Evolutionary conservation across 2,797 vertebrate genomes (phyloP).

Genomic region (Hylomyscus alleni): DNA sequence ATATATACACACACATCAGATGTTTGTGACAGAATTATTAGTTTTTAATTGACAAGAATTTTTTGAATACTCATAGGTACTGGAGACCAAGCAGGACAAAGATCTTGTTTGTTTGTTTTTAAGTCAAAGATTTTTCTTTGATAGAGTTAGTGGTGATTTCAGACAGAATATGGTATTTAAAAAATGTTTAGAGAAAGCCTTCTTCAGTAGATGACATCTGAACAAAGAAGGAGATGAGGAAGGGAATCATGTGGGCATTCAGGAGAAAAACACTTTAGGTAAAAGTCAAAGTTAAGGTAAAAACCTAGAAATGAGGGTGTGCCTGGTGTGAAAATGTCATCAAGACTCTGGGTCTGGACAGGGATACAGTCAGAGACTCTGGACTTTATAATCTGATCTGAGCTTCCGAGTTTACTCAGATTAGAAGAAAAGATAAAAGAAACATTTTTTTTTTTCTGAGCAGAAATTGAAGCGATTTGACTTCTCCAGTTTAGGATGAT

Average conservation of each 20-base stretch:
- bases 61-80: not conserved
- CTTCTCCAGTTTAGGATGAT: not conserved
- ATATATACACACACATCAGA: not conserved
- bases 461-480: not conserved
- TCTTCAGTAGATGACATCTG: not conserved
- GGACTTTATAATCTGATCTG: not conserved
- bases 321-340: not conserved
- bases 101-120: not conserved
- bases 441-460: not conserved
- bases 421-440: not conserved
- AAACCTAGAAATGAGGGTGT: not conserved
- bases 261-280: not conserved
- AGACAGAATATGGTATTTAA: not conserved
- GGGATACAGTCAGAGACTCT: not conserved
- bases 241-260: not conserved
- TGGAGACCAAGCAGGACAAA: not conserved
- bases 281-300: not conserved
- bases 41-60: slow-evolving; percentile 31
- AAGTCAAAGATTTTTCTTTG: not conserved
- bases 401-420: not conserved
- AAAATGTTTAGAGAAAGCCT: not conserved
- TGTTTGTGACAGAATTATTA: not conserved
- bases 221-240: not conserved
- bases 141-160: not conserved
- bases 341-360: not conserved